phyloP scores from a whole-genome alignment of 2,113 vertebrate genomes.

The Bucco capensis region DNA sequence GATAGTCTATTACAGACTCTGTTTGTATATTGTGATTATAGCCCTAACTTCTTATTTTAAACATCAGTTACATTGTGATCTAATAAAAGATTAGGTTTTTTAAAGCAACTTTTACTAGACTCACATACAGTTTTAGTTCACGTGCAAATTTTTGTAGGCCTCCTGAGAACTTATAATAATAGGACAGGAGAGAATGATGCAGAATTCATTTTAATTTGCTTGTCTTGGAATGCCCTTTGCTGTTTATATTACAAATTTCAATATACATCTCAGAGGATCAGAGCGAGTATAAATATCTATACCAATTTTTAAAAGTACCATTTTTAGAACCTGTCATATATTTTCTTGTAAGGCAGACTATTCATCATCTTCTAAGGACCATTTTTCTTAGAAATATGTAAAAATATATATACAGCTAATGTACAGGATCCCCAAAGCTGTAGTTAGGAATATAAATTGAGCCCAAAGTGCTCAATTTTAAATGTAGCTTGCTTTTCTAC shows the following conservation, averaged over 20 bases:
- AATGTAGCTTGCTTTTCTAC: neutral
- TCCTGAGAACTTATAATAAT: constrained; percentile 48
- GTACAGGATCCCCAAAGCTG: constrained; percentile 38
- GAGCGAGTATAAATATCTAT: constrained; percentile 56
- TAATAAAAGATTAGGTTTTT: constrained; percentile 51
- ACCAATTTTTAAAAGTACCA: constrained; percentile 45
- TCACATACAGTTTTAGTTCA: constrained; percentile 36
- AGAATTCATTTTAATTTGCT: constrained; percentile 67
- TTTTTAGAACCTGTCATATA: constrained; percentile 47
- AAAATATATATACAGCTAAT: constrained; percentile 17
- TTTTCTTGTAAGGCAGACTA: constrained; percentile 41
- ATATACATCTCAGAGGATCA: constrained; percentile 57
- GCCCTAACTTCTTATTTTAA: constrained; percentile 15
- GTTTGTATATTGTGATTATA: constrained; percentile 20
- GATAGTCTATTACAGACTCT: neutral
- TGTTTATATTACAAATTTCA: constrained; percentile 55
- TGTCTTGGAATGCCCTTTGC: constrained; percentile 61
- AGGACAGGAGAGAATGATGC: constrained; percentile 53
- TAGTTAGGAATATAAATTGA: constrained; percentile 29
- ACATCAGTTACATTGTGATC: neutral
- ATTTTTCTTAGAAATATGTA: constrained; percentile 55
- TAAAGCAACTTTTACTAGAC: constrained; percentile 28
- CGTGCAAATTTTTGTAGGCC: constrained; percentile 46
- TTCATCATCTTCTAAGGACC: constrained; percentile 39
- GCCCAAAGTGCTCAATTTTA: neutral